phyloP scores from a whole-genome alignment of 2,888 invertebrate species.

The Chrysolina haemoptera region DNA sequence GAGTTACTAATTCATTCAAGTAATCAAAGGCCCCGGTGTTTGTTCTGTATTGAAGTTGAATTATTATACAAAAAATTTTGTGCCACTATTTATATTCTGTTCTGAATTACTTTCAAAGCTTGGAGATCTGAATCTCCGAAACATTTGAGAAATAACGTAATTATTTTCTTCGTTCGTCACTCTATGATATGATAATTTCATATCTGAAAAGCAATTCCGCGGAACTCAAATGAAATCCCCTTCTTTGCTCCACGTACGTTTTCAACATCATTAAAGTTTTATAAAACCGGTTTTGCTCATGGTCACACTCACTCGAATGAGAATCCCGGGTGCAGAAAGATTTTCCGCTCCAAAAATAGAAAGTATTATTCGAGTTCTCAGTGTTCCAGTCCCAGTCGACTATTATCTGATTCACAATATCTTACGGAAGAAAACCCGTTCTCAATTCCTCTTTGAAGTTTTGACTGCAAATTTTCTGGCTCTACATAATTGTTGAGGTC shows the following conservation, averaged over 20 bases:
- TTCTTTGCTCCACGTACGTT: not conserved
- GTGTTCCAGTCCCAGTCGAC: not conserved
- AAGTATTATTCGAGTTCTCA: conserved; percentile 3
- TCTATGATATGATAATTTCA: no score
- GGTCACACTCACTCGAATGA: not conserved
- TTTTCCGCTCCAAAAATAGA: not conserved
- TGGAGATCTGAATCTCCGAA: no score
- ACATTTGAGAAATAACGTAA: no score
- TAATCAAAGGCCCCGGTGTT: no score
- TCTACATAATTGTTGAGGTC: no score
- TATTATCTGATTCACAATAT: conserved; percentile 1
- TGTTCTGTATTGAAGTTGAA: no score
- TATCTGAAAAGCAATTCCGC: no score
- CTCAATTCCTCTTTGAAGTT: not conserved
- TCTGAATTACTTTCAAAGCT: no score
- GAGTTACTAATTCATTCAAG: no score
- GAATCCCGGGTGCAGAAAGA: not conserved
- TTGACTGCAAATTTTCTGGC: not conserved
- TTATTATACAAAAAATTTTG: no score
- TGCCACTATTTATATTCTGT: no score
- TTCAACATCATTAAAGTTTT: not conserved
- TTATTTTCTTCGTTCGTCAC: no score
- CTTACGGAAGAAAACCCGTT: not conserved
- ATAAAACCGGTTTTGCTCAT: not conserved
- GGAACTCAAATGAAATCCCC: not conserved